These are phyloP conservation scores for Stercorarius parasiticus DNA, from an alignment of 2,113 vertebrate species.

Conservation along the genomic window DNA sequence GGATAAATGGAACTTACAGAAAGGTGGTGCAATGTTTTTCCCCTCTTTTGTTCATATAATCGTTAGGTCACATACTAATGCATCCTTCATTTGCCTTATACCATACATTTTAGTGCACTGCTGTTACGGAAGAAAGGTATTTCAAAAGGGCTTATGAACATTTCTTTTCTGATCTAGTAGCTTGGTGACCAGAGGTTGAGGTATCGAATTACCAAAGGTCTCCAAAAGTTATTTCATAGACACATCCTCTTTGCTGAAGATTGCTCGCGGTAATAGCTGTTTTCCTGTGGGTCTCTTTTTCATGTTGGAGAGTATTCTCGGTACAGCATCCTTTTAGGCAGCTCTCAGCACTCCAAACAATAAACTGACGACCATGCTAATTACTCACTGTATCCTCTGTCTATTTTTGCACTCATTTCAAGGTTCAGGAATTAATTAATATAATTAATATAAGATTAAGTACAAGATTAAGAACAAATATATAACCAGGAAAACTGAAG, in stretches of 20 bases:
- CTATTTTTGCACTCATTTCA: neutral
- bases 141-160: neutral
- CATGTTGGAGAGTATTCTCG: neutral
- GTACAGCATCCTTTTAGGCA: neutral
- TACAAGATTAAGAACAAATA: neutral
- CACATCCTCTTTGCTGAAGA: neutral
- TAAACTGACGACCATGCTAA: neutral
- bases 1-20: slow-evolving; percentile 21
- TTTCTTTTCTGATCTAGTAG: neutral
- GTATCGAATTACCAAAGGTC: neutral
- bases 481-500: neutral
- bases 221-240: neutral
- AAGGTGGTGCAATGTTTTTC: neutral
- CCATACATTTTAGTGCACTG: neutral
- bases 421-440: neutral
- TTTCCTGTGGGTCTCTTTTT: neutral
- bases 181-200: neutral
- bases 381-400: neutral
- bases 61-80: neutral
- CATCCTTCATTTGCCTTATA: neutral
- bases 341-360: neutral
- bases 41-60: neutral
- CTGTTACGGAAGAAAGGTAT: neutral
- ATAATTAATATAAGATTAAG: neutral
- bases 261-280: neutral